These are phyloP conservation scores for Resseliella maxima DNA, from an alignment of 2,888 invertebrate genomes.

Conservation along the genomic window DNA sequence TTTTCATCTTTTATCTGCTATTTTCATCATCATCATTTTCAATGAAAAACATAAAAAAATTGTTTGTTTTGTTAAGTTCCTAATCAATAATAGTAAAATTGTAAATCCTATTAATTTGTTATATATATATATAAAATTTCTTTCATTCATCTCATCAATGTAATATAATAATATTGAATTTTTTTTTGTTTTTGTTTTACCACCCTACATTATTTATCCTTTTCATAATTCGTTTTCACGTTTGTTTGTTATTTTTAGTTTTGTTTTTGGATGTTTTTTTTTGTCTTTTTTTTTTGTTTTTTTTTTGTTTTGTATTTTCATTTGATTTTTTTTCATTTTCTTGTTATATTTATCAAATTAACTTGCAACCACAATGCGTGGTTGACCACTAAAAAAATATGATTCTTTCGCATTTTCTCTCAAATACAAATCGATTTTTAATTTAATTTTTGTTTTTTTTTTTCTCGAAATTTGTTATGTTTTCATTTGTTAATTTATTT, in stretches of 20 bases:
- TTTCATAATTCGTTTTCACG: background rate
- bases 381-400: slow-evolving; percentile 42
- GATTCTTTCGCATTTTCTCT: background rate
- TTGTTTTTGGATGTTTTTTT: background rate
- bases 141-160: slow-evolving; percentile 23
- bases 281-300: background rate
- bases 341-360: slow-evolving; percentile 11
- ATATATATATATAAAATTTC: slow-evolving; percentile 28
- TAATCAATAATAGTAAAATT: slow-evolving; percentile 49
- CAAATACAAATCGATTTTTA: slow-evolving; percentile 21
- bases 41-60: slow-evolving; percentile 15
- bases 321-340: background rate
- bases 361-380: background rate
- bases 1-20: too few species aligned
- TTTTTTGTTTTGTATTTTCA: background rate
- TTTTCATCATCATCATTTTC: background rate
- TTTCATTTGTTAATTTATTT: background rate
- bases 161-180: slow-evolving; percentile 40
- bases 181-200: background rate
- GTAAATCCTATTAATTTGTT: slow-evolving; percentile 42
- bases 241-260: background rate
- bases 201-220: background rate
- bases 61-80: slow-evolving; percentile 43
- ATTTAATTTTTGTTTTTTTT: background rate
- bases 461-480: background rate